These are phyloP conservation scores for Pachyseris speciosa DNA, from an alignment of 64 coral and sea anemone genomes.

Conservation along the genomic window DNA sequence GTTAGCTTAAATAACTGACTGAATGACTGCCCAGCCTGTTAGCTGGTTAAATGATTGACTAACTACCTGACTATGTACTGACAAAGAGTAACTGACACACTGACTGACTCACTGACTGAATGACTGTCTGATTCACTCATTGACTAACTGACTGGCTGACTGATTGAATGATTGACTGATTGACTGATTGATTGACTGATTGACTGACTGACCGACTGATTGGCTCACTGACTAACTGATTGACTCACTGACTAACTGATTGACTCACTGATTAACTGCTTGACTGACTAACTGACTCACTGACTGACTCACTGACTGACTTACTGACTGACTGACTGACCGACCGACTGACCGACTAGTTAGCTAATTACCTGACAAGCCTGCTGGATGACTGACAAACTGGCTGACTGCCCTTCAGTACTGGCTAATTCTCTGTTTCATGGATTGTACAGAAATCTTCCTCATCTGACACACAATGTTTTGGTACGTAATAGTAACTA, in stretches of 20 bases:
- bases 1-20: neutral
- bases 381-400: neutral
- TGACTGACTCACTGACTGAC: neutral
- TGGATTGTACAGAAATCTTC: too few relatives aligned
- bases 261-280: neutral
- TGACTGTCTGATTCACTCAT: neutral
- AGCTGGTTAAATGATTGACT: too few relatives aligned
- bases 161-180: neutral
- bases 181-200: neutral
- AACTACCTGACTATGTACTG: neutral
- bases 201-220: neutral
- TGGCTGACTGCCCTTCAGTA: neutral
- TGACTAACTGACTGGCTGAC: neutral
- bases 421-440: neutral
- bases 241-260: too few relatives aligned
- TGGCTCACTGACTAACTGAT: neutral
- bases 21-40: too few relatives aligned
- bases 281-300: neutral
- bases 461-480: too few relatives aligned
- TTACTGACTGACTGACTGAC: neutral
- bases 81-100: neutral
- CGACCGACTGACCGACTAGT: neutral
- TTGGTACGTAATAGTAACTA: too few relatives aligned
- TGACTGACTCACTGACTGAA: neutral
- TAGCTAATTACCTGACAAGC: neutral